A percentile compares a stretch with the other conserved stretches of the same genome.
Evolutionary conservation across 1,140 invertebrate species (phyloP).

Genomic region (Conus ventricosus): DNA sequence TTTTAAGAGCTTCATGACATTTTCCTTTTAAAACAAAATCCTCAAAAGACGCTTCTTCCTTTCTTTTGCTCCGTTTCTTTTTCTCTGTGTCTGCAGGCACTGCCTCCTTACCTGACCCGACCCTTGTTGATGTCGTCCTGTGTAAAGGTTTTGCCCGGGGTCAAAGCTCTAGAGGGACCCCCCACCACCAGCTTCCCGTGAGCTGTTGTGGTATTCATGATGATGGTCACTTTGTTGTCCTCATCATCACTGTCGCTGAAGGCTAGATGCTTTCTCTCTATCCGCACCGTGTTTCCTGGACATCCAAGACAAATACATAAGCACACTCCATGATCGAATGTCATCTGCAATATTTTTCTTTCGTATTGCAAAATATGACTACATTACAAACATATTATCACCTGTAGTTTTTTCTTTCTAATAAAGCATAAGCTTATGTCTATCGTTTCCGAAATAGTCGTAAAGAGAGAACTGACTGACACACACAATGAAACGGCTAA

Average conservation of each 20-base stretch:
- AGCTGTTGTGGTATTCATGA: constrained; percentile 39
- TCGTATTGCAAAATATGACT: too few species aligned
- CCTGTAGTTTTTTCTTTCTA: too few species aligned
- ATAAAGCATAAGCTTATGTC: too few species aligned
- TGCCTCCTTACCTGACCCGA: constrained; percentile 51
- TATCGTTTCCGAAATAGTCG: too few species aligned
- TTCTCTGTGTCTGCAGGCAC: too few species aligned
- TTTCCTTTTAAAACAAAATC: background rate
- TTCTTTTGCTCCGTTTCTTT: background rate
- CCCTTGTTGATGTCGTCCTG: constrained; percentile 64
- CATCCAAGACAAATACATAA: background rate
- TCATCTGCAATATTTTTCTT: too few species aligned
- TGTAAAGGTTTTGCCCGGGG: constrained; percentile 54
- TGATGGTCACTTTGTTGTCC: constrained; percentile 52
- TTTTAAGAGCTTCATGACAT: background rate
- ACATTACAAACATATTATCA: too few species aligned
- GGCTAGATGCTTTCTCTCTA: constrained; percentile 44
- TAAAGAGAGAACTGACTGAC: too few species aligned
- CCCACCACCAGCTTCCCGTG: constrained; percentile 52
- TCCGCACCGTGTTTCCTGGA: background rate
- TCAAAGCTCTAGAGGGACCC: background rate
- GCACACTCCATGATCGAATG: too few species aligned
- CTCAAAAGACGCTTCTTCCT: background rate
- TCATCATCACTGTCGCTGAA: constrained; percentile 58
- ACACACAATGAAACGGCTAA: too few species aligned